Base-by-base conservation (phyloP, 2,113 vertebrate genomes). In the Saccopteryx bilineata region DNA sequence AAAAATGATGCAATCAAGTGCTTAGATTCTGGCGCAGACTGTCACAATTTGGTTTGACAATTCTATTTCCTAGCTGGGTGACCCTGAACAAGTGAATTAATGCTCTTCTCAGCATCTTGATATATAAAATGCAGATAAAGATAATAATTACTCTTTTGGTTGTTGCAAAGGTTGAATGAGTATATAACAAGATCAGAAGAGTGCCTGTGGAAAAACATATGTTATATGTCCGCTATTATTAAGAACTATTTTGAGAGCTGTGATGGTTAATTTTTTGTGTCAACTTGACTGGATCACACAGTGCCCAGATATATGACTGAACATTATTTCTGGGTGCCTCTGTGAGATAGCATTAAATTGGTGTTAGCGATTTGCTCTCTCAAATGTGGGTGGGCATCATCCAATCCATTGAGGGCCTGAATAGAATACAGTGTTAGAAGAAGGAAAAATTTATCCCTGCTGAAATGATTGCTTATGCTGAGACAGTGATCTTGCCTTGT, bases 191-290 rank as follows among this genome's bases (percentile, higher is more conserved):
- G 23, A 58, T 65, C 66, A 69, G 46, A 75, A 61, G 72, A 83
- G 28, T 46, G 21, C 13, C 31, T 3, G 9, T 69, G 2, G 0
- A 2, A 50, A 61, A 58, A 13, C n/a, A 8, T 11, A 9, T 74
- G 63, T 19, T 39, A 8, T 39, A 39, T 65, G 39, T 60, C 18
- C 28, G 17, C 61, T 82, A 12, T 72, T 54, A n/a, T 12, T 86
- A 68, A 48, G 31, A 85, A 82, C 3, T 68, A 33, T 15, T 94
- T 63, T 76, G 60, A 84, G 21, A 91, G n/a, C 24, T 6, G n/a
- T 90, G 21, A 91, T 85, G 24, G 48, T 54, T 94, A 71, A 71
- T 52, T 94, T 78, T 81, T 33, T 60, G 69, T 58, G 50, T 90
- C 68, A n/a, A 18, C 78, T 76, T 39, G 33, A 76, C 31, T 94